phyloP scores from a whole-genome alignment of 2,797 vertebrate genomes.

The Trachops cirrhosus region DNA sequence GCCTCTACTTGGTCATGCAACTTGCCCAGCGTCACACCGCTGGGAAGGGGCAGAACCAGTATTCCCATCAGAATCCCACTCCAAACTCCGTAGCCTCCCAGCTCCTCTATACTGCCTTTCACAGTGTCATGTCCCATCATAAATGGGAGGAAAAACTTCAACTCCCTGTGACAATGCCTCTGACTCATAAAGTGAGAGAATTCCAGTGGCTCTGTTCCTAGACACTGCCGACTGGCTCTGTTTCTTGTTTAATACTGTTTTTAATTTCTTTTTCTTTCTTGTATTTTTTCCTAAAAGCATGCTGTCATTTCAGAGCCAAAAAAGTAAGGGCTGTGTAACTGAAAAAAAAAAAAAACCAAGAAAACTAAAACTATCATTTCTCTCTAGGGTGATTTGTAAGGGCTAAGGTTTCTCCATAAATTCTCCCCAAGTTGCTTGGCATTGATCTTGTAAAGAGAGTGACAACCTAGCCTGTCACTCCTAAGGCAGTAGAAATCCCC shows the following conservation, averaged over 20 bases:
- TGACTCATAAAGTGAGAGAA: constrained; percentile 64
- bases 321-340: constrained; percentile 57
- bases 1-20: not conserved
- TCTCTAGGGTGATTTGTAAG: constrained; percentile 56
- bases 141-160: not conserved
- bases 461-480: constrained; percentile 9
- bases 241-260: constrained; percentile 60
- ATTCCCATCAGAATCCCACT: not conserved
- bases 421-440: constrained; percentile 42
- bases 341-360: not conserved
- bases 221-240: constrained; percentile 60
- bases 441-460: constrained; percentile 8
- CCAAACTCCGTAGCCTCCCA: not conserved
- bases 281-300: constrained; percentile 56
- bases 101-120: not conserved
- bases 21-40: not conserved
- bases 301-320: constrained; percentile 53
- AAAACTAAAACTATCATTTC: not conserved
- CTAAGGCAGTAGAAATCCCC: constrained; percentile 37
- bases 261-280: constrained; percentile 66
- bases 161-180: constrained; percentile 3
- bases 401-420: constrained; percentile 54
- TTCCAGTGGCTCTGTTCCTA: constrained; percentile 66
- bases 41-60: not conserved
- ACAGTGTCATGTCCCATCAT: not conserved